A percentile compares a stretch with the other conserved stretches of the same genome.
Conservation (phyloP, 2,797 vertebrate species). For the Cercopithecus mitis region DNA sequence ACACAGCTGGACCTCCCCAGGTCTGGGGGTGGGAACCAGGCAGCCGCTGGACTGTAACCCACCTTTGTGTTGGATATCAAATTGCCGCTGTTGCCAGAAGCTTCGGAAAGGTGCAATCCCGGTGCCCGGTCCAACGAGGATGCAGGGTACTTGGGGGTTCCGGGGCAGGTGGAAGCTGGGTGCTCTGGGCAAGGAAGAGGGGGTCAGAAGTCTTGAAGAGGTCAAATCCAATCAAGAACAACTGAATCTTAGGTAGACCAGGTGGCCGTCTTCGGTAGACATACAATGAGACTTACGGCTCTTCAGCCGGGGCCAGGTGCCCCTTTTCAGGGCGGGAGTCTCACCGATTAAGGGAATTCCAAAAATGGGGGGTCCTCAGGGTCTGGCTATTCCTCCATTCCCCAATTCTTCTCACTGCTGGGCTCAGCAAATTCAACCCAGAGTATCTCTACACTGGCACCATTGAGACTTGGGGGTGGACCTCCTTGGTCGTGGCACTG, state of each 20-base stretch:
- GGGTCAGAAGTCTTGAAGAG: neutral
- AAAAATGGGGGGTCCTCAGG: neutral
- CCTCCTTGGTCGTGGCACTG: rapidly evolving
- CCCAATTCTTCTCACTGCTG: neutral
- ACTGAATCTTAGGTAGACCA: neutral
- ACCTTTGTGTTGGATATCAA: constrained; percentile 94
- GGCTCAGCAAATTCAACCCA: neutral
- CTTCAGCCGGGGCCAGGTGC: rapidly evolving
- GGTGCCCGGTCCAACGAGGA: constrained; percentile 96
- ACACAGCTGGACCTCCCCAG: rapidly evolving
- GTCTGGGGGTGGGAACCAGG: rapidly evolving
- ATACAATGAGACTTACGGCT: rapidly evolving
- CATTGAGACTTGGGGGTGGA: neutral
- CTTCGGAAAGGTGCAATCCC: constrained; percentile 98
- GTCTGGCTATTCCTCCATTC: neutral
- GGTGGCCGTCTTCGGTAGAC: rapidly evolving
- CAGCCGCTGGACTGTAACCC: rapidly evolving
- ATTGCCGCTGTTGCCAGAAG: constrained; percentile 97
- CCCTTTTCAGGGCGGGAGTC: neutral
- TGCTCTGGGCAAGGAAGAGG: constrained; percentile 84
- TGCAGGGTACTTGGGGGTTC: constrained; percentile 93
- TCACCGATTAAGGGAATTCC: neutral
- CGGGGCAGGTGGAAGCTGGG: constrained; percentile 95
- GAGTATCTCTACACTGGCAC: too few species aligned
- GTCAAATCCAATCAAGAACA: neutral